Base-by-base conservation (phyloP, 1,140 invertebrate species). In the Acyrthosiphon pisum region DNA sequence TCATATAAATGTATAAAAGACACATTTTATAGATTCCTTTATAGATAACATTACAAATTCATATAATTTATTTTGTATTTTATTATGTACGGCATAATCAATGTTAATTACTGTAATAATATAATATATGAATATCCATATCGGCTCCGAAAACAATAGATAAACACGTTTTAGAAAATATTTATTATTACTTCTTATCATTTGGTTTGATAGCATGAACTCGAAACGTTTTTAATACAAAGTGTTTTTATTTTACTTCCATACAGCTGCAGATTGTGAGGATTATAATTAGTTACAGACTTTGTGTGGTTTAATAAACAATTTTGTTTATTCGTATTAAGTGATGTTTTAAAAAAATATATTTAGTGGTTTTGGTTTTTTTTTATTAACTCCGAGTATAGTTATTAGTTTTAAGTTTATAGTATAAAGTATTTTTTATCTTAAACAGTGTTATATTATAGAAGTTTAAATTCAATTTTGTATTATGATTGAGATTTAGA, bases 141-240 rank as follows among this genome's bases (percentile, higher is more conserved):
- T 87, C 86, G 26, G 30, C 8, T 87, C 44, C 50, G 0, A 89
- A 89, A 89, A 56, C 50, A 26, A 56, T 6, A 23, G 88, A 56
- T 89, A 50, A 81, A 83, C 91, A 92, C 91, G 76, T 92, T 83
- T 89, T 83, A 23, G 22, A n/a, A 46, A 92, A 41, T 91, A 91
- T 83, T 83, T 81, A 92, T 92, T 35, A 48, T 81, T 26, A 8
- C 50, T 46, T 11, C 18, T 81, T 81, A 50, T 35, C 68, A n/a
- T 1, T n/a, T 22, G 9, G 22, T 91, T 76, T 48, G 90, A 76
- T 92, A 53, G 30, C 44, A 46, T 35, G 3, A 26, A 50, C 8
- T 23, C 22, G 9, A 26, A 76, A 81, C 26, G 68, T 91, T 91
- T 92, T 50, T 4, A 22, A 53, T 46, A 92, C 91, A 50, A 92